A percentile compares a stretch with the other conserved stretches of the same genome.
Conservation (phyloP, 2,888 invertebrate genomes). For the Carpatolechia fugitivella region DNA sequence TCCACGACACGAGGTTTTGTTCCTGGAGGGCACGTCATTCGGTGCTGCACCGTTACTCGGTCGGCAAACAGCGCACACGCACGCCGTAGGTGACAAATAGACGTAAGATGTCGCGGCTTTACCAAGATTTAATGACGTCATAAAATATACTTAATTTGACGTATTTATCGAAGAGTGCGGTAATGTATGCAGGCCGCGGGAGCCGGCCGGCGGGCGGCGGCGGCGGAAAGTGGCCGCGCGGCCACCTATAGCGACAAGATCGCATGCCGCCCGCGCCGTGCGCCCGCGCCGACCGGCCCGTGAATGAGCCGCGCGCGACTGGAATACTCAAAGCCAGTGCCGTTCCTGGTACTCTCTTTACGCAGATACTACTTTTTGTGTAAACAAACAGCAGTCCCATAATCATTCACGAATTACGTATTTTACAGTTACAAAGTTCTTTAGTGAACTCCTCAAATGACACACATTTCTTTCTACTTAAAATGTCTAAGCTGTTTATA, state of each 20-base stretch:
- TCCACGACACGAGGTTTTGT: not conserved
- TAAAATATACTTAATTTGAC: not conserved
- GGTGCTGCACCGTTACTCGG: slow-evolving; percentile 4
- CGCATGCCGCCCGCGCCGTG: not conserved
- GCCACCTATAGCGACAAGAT: not conserved
- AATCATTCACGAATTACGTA: not conserved
- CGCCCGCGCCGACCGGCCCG: not conserved
- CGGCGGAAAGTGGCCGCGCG: too few relatives aligned
- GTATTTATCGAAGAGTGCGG: not conserved
- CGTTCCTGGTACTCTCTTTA: not conserved
- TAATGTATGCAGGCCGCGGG: not conserved
- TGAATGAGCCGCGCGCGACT: slow-evolving; percentile 4
- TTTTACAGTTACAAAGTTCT: too few relatives aligned
- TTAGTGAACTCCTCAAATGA: too few relatives aligned
- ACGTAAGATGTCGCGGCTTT: not conserved
- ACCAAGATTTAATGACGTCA: not conserved
- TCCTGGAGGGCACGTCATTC: not conserved
- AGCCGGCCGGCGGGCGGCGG: too few relatives aligned
- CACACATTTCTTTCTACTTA: too few relatives aligned
- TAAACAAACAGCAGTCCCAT: not conserved
- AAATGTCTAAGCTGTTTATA: too few relatives aligned
- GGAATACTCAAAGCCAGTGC: slow-evolving; percentile 2
- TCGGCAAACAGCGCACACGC: not conserved
- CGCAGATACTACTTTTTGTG: not conserved
- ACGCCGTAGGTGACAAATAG: not conserved